Evolutionary conservation across 2,113 vertebrate species (phyloP), one percentile per base, ranked within the genome.

Genomic region (Odocoileus hemionus): DNA sequence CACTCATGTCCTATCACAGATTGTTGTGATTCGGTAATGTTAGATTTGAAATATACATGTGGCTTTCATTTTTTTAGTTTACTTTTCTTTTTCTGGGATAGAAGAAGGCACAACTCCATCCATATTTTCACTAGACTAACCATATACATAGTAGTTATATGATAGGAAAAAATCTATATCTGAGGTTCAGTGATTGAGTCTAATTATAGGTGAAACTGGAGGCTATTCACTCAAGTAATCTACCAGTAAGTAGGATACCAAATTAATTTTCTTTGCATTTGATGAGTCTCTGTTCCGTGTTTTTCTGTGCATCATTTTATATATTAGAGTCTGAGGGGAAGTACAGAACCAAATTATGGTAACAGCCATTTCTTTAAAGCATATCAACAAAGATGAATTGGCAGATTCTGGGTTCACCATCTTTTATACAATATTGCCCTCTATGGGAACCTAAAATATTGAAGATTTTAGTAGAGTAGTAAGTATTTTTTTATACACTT

Each of bases 371-470:
- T 97, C 97, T 96, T 98, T 89, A 96, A 98, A 97, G 89, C 94
- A 16, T 94, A 97, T 97, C 97, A 94, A 76, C 95, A 86, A 78
- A 98, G 97, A 98, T 95, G 97, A 98, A 98, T 98, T 97, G 96
- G 96, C 95, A 97, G 93, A 97, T 95, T 96, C 90, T 86, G 85
- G 50, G 25, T 25, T 97, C 82, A 50, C 15, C 88, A 99, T 99
- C 98, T 98, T 98, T 98, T 98, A 98, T 99, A 97, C 98, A 99
- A 99, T 97, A 98, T 99, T 99, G 99, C 99, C 99, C 98, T 99
- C 99, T 99, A 99, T 98, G 98, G 99, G 98, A 99, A 83, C 92
- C 96, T 80, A 55, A 95, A 94, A 96, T 97, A 74, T 30, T 98
- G 93, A 52, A 86, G 91, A 96, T 96, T 79, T 76, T 45, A 97